These are phyloP conservation scores for Neocrepidodera transversa DNA, from an alignment of 2,888 invertebrate genomes.

Conservation along the genomic window DNA sequence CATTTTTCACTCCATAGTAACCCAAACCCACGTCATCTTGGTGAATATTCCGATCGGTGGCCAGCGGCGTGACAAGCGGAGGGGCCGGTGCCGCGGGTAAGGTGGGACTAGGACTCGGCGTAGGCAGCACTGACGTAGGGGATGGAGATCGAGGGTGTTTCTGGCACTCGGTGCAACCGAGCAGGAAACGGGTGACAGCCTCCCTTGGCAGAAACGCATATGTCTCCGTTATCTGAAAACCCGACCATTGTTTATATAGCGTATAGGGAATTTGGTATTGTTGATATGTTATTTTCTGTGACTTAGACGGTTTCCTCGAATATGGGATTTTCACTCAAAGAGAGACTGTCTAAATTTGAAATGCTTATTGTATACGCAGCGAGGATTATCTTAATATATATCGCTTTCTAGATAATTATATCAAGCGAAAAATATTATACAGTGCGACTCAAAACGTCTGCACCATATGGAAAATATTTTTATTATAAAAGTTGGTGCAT, in stretches of 20 bases:
- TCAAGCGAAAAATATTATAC: too few relatives aligned
- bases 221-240: slow-evolving; percentile 90
- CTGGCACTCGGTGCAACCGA: slow-evolving; percentile 93
- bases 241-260: neutral
- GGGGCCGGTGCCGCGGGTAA: slow-evolving; percentile 41
- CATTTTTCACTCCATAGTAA: slow-evolving; percentile 27
- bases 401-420: too few relatives aligned
- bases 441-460: too few relatives aligned
- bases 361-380: neutral
- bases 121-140: slow-evolving; percentile 62
- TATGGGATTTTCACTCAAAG: neutral
- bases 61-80: slow-evolving; percentile 26
- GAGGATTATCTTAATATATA: neutral
- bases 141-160: slow-evolving; percentile 75
- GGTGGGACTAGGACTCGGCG: slow-evolving; percentile 57
- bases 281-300: slow-evolving; percentile 8
- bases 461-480: too few relatives aligned
- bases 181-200: slow-evolving; percentile 93
- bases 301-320: slow-evolving; percentile 13
- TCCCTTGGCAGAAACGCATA: slow-evolving; percentile 95
- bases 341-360: neutral
- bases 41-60: slow-evolving; percentile 28
- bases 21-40: slow-evolving; percentile 20
- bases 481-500: too few relatives aligned
- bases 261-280: neutral